These are phyloP conservation scores for Propithecus perrieri DNA, from an alignment of 2,797 vertebrate genomes.

Conservation along the genomic window DNA sequence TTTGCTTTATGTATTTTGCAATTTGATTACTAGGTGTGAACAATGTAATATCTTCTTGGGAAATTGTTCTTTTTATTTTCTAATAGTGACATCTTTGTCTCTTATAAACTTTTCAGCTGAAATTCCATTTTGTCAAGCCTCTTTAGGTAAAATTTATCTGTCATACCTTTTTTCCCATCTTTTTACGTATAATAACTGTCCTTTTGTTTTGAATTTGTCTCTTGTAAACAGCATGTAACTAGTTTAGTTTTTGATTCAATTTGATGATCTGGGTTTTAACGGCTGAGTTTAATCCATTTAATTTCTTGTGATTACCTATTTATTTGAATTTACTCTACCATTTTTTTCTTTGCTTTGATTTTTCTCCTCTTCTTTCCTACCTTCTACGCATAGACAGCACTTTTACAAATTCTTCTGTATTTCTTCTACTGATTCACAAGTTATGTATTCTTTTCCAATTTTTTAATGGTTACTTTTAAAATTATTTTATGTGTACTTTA, in stretches of 20 bases:
- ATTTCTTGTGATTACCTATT: constrained; percentile 57
- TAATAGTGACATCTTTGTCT: background rate
- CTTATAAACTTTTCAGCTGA: background rate
- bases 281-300: background rate
- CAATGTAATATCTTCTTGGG: background rate
- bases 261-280: constrained; percentile 37
- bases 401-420: background rate
- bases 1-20: constrained; percentile 42
- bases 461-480: constrained; percentile 24
- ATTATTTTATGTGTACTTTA: constrained; percentile 20
- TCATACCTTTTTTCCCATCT: background rate
- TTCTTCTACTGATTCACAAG: background rate
- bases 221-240: background rate
- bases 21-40: constrained; percentile 22
- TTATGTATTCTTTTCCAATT: background rate
- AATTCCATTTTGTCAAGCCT: constrained; percentile 11
- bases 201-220: constrained; percentile 15
- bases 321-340: constrained; percentile 46
- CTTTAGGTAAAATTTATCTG: background rate
- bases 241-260: constrained; percentile 29
- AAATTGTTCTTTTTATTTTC: background rate
- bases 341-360: constrained; percentile 7
- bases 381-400: background rate
- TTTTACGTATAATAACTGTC: background rate
- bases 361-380: background rate